Base-by-base conservation (phyloP, 1,140 invertebrate species). In the Lordiphosa collinella region DNA sequence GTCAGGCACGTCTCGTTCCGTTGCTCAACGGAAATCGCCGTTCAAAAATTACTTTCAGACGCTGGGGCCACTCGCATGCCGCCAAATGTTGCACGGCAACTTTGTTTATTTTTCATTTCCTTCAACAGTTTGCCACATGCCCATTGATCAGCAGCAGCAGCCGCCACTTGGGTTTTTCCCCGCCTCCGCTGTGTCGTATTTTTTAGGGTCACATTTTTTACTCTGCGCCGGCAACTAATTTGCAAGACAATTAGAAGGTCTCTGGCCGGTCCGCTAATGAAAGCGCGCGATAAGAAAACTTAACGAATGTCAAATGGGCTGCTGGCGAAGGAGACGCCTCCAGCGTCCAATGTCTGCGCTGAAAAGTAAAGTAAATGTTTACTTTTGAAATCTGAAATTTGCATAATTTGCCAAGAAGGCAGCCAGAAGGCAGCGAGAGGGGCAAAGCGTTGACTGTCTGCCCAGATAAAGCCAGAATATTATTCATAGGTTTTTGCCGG, bases 341-440 rank as follows among this genome's bases (percentile, higher is more conserved):
- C 62, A 51, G 61, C 25, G 48, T 43, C 22, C 25, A 29, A 55
- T 37, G 57, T 84, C 71, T 72, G 78, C 63, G 63, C 63, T 84
- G 78, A 64, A 84, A 84, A 84, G 78, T 84, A 86, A 86, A 86
- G 84, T 71, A 86, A 86, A 86, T 86, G 82, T 86, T 86, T 86
- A 69, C 82, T 78, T 73, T 82, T 65, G 68, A 76, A 82, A 86
- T 70, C 82, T 73, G 55, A 78, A 80, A 86, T 86, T 86, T 86
- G 69, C 82, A 86, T 86, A 86, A 86, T 86, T 86, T 86, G 82
- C 68, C 55, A 73, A 58, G 70, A 36, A 59, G 47, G 7, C 35
- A 18, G 16, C 16, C 16, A n/a, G n/a, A n/a, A n/a, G 16, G 32
- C 16, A 13, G 29, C n/a, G 31, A 9, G 43, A 25, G 31, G 34